These are phyloP conservation scores for Nothobranchius kuhntae DNA, from an alignment of 2,113 vertebrate genomes.

Conservation along the genomic window DNA sequence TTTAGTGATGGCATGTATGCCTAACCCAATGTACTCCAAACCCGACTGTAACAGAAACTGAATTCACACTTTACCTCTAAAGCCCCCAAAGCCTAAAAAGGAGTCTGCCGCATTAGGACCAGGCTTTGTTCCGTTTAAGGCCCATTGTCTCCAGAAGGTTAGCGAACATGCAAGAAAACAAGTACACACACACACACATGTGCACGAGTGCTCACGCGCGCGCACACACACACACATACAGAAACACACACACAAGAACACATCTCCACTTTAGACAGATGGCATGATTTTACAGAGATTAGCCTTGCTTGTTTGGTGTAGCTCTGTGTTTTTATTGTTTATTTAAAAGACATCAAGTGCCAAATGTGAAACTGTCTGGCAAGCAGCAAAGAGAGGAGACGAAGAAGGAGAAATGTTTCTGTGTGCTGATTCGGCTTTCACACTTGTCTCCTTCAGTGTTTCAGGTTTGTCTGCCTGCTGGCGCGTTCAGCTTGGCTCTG, in stretches of 20 bases:
- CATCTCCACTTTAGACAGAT: slow-evolving; percentile 52
- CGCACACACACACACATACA: slow-evolving; percentile 29
- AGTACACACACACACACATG: too few relatives aligned
- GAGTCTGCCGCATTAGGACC: too few relatives aligned
- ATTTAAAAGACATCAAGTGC: slow-evolving; percentile 51
- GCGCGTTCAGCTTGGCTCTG: slow-evolving; percentile 33
- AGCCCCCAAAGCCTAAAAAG: too few relatives aligned
- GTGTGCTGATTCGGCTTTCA: slow-evolving; percentile 36
- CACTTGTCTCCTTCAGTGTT: slow-evolving; percentile 23
- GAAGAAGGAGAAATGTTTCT: slow-evolving; percentile 30
- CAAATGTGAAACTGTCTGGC: slow-evolving; percentile 49
- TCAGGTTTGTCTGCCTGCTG: slow-evolving; percentile 45
- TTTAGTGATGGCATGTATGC: too few relatives aligned
- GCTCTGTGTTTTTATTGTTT: slow-evolving; percentile 44
- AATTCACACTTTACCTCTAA: too few relatives aligned
- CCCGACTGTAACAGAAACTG: too few relatives aligned
- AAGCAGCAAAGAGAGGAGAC: slow-evolving; percentile 18
- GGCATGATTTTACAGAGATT: slow-evolving; percentile 58
- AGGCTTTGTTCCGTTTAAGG: too few relatives aligned
- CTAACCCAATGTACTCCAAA: too few relatives aligned
- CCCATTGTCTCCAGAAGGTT: too few relatives aligned
- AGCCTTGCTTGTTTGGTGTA: slow-evolving; percentile 45
- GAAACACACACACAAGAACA: slow-evolving; percentile 30
- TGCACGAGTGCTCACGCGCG: too few relatives aligned
- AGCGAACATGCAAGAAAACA: too few relatives aligned